Conservation (phyloP, 2,113 vertebrate genomes). For the Sphaerodactylus townsendi region DNA sequence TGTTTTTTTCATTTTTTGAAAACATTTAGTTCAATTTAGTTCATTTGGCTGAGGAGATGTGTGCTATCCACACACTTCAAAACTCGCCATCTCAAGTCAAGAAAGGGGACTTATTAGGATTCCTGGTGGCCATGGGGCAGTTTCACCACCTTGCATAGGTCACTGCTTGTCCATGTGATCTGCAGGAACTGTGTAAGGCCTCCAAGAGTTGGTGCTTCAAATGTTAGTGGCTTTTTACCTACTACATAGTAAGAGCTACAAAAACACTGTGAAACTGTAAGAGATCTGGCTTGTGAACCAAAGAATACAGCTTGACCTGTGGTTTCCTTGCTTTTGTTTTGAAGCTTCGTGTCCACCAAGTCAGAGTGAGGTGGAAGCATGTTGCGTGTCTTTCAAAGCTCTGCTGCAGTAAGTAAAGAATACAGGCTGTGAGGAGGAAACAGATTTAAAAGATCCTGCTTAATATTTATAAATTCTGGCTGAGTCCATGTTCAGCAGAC, state of each 20-base stretch:
- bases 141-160: background rate
- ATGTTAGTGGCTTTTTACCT: no score
- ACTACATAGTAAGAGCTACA: no score
- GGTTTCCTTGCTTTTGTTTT: slow-evolving; percentile 27
- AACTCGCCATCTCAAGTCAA: background rate
- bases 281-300: no score
- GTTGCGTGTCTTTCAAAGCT: slow-evolving; percentile 83
- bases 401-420: slow-evolving; percentile 85
- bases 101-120: background rate
- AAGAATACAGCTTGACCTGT: background rate
- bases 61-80: background rate
- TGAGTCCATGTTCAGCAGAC: background rate
- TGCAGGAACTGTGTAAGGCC: background rate
- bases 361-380: slow-evolving; percentile 82
- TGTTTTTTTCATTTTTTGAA: background rate
- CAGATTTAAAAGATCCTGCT: background rate
- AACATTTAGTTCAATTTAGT: background rate
- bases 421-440: accelerated
- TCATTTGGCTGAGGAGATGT: background rate
- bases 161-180: background rate
- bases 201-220: no score
- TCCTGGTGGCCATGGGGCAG: background rate
- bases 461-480: background rate
- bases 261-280: no score
- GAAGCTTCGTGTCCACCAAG: slow-evolving; percentile 86